Evolutionary conservation across 2,113 vertebrate species (phyloP), one percentile per base, ranked within the genome.

Genomic region (Callospermophilus lateralis): DNA sequence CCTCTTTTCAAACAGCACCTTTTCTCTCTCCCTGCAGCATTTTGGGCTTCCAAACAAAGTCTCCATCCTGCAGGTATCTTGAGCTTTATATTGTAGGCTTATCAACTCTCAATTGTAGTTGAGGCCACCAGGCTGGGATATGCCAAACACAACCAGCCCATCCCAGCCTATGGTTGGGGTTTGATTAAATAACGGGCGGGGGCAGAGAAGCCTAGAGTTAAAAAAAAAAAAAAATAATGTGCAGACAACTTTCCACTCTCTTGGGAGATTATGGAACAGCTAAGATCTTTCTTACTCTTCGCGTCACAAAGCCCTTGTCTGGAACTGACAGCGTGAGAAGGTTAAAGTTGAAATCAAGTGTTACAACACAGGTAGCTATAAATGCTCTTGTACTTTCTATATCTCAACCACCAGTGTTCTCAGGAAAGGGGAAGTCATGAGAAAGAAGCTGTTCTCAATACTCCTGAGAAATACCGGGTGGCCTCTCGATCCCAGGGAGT

Each of bases 261-360:
- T 87, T 34, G 85, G 90, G 39, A 92, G 58, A 61, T 30, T 74
- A 81, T 68, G 93, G 85, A 95, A 94, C n/a, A 90, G n/a, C 39
- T 63, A 80, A 45, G 68, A 58, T 85, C 45, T 85, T 95, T 92
- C 61, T 89, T 70, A 81, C 85, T 68, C n/a, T 10, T 51, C 4
- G 8, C 3, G 55, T 90, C 58, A 61, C 13, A 68, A 76, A 85
- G 30, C 42, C 15, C 77, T 91, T 92, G 74, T 96, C 72, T 48
- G 90, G 79, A 95, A 53, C 9, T 39, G 65, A 80, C 32, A 79
- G 48, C n/a, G 34, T 63, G 45, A 20, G 32, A 88, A 55, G 63
- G 68, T n/a, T 92, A 61, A 83, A 83, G 68, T 90, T 6, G 0
- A 96, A 74, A 37, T 39, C n/a, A 70, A 22, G 37, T 30, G 24